phyloP scores from a whole-genome alignment of 1,140 invertebrate genomes.

The Mycetomoellerius zeteki region DNA sequence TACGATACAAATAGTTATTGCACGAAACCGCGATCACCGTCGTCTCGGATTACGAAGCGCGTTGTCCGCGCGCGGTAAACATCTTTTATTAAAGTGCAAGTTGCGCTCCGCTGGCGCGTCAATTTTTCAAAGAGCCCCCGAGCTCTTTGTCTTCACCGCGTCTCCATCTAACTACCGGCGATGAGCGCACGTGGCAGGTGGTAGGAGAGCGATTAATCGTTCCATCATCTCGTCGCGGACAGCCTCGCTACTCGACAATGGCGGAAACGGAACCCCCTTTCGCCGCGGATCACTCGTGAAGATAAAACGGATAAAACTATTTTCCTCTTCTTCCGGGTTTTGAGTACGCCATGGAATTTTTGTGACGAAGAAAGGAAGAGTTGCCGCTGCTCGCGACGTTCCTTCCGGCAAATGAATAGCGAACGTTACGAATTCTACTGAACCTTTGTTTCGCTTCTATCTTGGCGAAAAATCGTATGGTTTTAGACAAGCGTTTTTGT shows the following conservation, averaged over 20 bases:
- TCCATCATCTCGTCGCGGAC: constrained; percentile 68
- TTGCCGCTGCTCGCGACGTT: neutral
- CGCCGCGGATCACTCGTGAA: constrained; percentile 15
- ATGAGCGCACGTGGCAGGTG: constrained; percentile 70
- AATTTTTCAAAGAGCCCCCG: constrained; percentile 78
- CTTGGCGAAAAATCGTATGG: neutral
- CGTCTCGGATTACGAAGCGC: constrained; percentile 72
- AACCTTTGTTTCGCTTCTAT: constrained; percentile 14
- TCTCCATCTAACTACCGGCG: constrained; percentile 73
- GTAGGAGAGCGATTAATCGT: constrained; percentile 54
- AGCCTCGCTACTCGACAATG: constrained; percentile 69
- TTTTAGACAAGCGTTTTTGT: neutral
- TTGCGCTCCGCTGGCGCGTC: constrained; percentile 76
- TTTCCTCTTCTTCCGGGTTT: constrained; percentile 39
- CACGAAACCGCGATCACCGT: constrained; percentile 61
- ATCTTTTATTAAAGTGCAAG: constrained; percentile 80
- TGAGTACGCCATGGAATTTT: constrained; percentile 41
- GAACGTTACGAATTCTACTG: constrained; percentile 23
- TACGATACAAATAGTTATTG: constrained; percentile 69
- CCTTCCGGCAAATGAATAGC: constrained; percentile 15
- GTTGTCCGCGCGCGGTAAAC: constrained; percentile 76
- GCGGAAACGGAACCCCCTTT: constrained; percentile 66
- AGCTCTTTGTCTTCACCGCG: constrained; percentile 77
- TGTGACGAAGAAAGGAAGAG: neutral
- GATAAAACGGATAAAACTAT: constrained; percentile 63